These are phyloP conservation scores for Erinaceus europaeus DNA, from an alignment of 2,113 vertebrate genomes.

Conservation along the genomic window DNA sequence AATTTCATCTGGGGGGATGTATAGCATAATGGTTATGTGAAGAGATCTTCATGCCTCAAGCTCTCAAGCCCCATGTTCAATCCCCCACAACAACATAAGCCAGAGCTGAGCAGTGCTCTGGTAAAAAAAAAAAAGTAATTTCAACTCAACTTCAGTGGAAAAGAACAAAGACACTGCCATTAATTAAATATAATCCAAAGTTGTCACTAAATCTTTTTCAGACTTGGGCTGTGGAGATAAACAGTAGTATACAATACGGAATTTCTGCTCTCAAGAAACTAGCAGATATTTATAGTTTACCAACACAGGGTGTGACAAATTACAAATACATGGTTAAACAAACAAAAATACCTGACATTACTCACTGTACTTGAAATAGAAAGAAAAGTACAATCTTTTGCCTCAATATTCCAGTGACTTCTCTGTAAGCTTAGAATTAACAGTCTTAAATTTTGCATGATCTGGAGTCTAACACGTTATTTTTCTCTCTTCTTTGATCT, in stretches of 20 bases:
- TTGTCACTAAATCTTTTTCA: not conserved
- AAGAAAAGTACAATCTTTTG: not conserved
- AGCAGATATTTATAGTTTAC: not conserved
- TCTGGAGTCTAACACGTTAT: not conserved
- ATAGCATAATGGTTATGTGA: no score
- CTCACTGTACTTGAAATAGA: not conserved
- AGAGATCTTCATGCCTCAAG: no score
- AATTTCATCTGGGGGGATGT: no score
- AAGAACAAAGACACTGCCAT: not conserved
- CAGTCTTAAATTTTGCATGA: not conserved
- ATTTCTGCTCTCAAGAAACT: not conserved
- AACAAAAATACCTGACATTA: not conserved
- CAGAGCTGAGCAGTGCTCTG: no score
- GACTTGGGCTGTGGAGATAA: not conserved
- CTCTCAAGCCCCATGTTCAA: no score
- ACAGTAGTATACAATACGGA: accelerated
- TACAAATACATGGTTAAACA: not conserved
- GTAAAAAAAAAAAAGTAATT: not conserved
- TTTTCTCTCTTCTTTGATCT: accelerated
- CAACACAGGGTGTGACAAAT: not conserved
- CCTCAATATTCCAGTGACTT: not conserved
- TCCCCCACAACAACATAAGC: no score
- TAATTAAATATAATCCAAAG: not conserved
- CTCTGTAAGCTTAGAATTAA: not conserved
- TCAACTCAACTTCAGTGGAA: not conserved